Conservation (phyloP, 2,888 invertebrate genomes). For the Acleris cristana region DNA sequence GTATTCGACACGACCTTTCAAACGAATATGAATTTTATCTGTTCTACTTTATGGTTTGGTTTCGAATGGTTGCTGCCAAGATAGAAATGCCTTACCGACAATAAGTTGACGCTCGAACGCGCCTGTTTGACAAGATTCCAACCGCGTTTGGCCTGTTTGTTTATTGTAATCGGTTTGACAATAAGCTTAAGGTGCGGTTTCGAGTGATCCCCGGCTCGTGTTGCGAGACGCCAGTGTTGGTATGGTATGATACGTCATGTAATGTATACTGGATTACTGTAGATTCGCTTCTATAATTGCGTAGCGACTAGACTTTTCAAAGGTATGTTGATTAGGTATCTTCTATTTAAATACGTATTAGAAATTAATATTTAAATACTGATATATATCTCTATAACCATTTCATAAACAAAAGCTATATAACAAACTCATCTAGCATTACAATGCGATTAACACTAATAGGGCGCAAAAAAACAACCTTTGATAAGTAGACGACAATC, state of each 20-base stretch:
- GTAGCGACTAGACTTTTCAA: constrained; percentile 74
- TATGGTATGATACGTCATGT: constrained; percentile 80
- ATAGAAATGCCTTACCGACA: constrained; percentile 82
- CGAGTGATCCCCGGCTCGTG: constrained; percentile 77
- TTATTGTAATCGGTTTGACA: constrained; percentile 84
- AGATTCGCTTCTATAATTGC: constrained; percentile 82
- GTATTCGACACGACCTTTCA: constrained; percentile 37
- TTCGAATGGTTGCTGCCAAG: constrained; percentile 46
- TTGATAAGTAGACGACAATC: constrained; percentile 61
- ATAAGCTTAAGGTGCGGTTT: constrained; percentile 84
- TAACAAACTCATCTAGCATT: constrained; percentile 4
- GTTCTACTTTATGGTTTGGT: constrained; percentile 50
- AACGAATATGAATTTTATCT: constrained; percentile 16
- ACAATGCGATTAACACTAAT: constrained; percentile 33
- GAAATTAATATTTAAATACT: constrained; percentile 22
- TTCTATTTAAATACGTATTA: constrained; percentile 42
- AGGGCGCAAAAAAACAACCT: constrained; percentile 37
- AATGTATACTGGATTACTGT: constrained; percentile 78
- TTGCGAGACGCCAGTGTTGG: constrained; percentile 64
- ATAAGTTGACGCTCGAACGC: constrained; percentile 84
- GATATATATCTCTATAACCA: background rate
- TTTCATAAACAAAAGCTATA: background rate
- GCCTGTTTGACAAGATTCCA: constrained; percentile 84
- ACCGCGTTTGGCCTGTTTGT: constrained; percentile 84
- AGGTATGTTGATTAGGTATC: constrained; percentile 61